A percentile compares a stretch with the other conserved stretches of the same genome.
These are phyloP conservation scores for Cenopis cana DNA, from an alignment of 2,888 invertebrate genomes.

Conservation along the genomic window DNA sequence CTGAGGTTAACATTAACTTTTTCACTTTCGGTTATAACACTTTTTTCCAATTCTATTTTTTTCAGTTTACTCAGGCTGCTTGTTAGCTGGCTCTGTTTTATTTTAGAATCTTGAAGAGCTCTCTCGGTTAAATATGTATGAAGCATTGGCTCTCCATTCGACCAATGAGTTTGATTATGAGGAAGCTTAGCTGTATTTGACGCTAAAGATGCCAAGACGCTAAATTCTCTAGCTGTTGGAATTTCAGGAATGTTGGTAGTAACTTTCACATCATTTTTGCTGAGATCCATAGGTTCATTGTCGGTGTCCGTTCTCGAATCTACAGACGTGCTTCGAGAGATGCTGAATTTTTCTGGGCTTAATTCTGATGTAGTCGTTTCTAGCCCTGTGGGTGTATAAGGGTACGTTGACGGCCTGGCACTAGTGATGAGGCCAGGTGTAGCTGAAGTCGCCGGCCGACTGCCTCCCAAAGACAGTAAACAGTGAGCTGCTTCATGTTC, in stretches of 20 bases:
- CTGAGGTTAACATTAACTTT: slow-evolving; percentile 56
- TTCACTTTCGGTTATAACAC: slow-evolving; percentile 58
- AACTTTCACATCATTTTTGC: slow-evolving; percentile 73
- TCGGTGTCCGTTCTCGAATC: slow-evolving; percentile 74
- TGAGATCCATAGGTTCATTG: slow-evolving; percentile 83
- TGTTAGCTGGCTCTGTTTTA: slow-evolving; percentile 87
- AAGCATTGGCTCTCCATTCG: slow-evolving; percentile 87
- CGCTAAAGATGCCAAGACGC: slow-evolving; percentile 86
- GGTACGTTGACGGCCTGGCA: slow-evolving; percentile 88
- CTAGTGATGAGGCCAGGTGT: slow-evolving; percentile 85
- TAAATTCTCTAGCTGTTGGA: slow-evolving; percentile 86
- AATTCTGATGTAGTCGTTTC: slow-evolving; percentile 62
- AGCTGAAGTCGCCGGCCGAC: slow-evolving; percentile 79
- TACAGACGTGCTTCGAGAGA: slow-evolving; percentile 58
- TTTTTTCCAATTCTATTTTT: slow-evolving; percentile 69
- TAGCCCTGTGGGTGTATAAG: slow-evolving; percentile 82
- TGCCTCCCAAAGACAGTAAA: slow-evolving; percentile 89
- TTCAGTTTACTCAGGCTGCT: slow-evolving; percentile 69
- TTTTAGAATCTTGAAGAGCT: slow-evolving; percentile 88
- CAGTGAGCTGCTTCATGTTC: slow-evolving; percentile 95
- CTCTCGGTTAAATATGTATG: slow-evolving; percentile 90
- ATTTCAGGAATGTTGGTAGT: slow-evolving; percentile 78
- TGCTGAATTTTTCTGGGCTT: slow-evolving; percentile 63
- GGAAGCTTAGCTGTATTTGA: slow-evolving; percentile 87
- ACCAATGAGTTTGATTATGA: slow-evolving; percentile 83